These are phyloP conservation scores for Epinotia nisella DNA, from an alignment of 2,888 invertebrate species.

Conservation along the genomic window DNA sequence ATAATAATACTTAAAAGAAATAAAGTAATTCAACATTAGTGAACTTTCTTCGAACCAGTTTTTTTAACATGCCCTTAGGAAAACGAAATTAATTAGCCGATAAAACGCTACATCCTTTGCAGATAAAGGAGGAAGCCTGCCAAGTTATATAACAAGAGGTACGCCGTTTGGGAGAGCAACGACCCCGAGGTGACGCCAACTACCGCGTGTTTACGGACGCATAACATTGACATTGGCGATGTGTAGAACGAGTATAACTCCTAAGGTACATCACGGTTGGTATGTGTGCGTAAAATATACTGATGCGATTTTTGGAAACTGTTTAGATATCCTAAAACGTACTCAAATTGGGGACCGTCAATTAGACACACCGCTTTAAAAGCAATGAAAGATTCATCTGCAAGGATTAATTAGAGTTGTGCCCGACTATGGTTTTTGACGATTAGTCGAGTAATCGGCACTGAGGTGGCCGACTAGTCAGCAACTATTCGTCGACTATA, in stretches of 20 bases:
- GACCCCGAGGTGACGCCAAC: slow-evolving; percentile 44
- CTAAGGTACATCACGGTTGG: neutral
- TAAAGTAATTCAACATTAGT: neutral
- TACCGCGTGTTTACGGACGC: slow-evolving; percentile 37
- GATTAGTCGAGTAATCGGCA: too few relatives aligned
- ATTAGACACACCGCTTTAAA: too few relatives aligned
- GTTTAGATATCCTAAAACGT: too few relatives aligned
- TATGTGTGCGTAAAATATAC: neutral
- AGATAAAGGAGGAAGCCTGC: slow-evolving; percentile 33
- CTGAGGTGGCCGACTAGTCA: too few relatives aligned
- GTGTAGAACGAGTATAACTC: neutral
- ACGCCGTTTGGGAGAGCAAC: slow-evolving; percentile 33
- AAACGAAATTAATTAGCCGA: slow-evolving; percentile 9
- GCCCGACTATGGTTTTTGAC: too few relatives aligned
- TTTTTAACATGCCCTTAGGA: too few relatives aligned
- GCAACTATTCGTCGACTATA: too few relatives aligned
- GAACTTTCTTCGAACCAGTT: neutral
- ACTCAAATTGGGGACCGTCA: too few relatives aligned
- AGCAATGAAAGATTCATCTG: too few relatives aligned
- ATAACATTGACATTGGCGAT: slow-evolving; percentile 39
- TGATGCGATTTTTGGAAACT: too few relatives aligned
- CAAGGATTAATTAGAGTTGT: too few relatives aligned
- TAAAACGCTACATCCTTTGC: slow-evolving; percentile 13
- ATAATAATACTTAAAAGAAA: neutral
- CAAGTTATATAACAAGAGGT: slow-evolving; percentile 32